These are phyloP conservation scores for Ditula angustiorana DNA, from an alignment of 2,888 invertebrate species.

Conservation along the genomic window DNA sequence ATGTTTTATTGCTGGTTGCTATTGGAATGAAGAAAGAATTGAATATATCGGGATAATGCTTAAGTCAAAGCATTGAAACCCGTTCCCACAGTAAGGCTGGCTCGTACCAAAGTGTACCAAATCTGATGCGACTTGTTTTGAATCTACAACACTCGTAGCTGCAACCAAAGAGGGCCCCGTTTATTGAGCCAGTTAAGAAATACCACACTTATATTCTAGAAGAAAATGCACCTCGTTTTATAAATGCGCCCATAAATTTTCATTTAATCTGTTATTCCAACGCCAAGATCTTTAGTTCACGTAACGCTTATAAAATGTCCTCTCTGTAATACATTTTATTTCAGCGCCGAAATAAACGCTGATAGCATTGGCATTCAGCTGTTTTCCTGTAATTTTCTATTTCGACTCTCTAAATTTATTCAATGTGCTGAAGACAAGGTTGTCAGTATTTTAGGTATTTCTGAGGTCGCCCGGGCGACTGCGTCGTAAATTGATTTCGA, in stretches of 20 bases:
- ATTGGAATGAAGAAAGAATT: not conserved
- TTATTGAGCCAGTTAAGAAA: not conserved
- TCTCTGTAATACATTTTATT: slow-evolving; percentile 57
- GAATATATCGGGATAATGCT: not conserved
- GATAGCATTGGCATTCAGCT: slow-evolving; percentile 80
- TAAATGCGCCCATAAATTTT: slow-evolving; percentile 20
- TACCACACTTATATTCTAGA: not conserved
- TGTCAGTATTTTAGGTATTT: slow-evolving; percentile 72
- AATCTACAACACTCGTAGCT: not conserved
- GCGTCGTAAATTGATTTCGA: slow-evolving; percentile 55
- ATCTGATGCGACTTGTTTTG: too few relatives aligned
- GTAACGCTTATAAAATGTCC: slow-evolving; percentile 44
- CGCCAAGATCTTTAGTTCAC: slow-evolving; percentile 42
- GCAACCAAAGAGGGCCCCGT: not conserved
- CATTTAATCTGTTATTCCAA: slow-evolving; percentile 18
- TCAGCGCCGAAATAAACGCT: slow-evolving; percentile 67
- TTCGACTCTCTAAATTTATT: slow-evolving; percentile 73
- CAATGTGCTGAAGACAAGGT: slow-evolving; percentile 62
- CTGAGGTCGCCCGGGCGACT: slow-evolving; percentile 53
- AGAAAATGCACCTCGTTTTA: slow-evolving; percentile 18
- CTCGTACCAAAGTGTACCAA: too few relatives aligned
- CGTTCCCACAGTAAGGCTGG: too few relatives aligned
- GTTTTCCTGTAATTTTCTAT: slow-evolving; percentile 75
- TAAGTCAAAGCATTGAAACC: too few relatives aligned
- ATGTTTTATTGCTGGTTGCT: not conserved